Evolutionary conservation across 1,140 invertebrate genomes (phyloP), one percentile per base, ranked within the genome.

Genomic region (Triops cancriformis): DNA sequence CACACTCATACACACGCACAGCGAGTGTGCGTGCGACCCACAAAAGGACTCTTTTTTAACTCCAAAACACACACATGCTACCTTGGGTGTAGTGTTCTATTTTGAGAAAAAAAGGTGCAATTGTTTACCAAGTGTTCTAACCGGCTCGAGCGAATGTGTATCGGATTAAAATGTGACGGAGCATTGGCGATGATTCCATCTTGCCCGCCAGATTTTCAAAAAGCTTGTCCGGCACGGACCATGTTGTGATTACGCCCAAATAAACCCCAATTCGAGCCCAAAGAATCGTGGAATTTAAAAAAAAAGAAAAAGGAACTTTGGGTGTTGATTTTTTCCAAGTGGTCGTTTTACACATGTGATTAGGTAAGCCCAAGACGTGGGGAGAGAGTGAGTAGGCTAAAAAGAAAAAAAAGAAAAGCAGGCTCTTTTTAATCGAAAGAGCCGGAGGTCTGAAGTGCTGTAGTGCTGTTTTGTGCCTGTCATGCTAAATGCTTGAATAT

Each of bases 401-500:
- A n/a, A n/a, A n/a, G n/a, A n/a, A n/a, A n/a, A n/a, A n/a, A 18
- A 64, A 64, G 2, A 64, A 64, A 64, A 23, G 51, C 51, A 64
- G 6, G 51, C 23, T 64, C 51, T 64, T 64, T 23, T 23, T 7
- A 64, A 64, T 23, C 51, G 51, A 64, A 64, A 64, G 51, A 64
- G 51, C 51, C 51, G 51, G 51, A 64, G 51, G 51, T 64, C 2
- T 64, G n/a, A 64, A 64, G 51, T 64, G 51, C n/a, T 23, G 31
- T 37, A 64, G 51, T 64, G 51, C 51, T 64, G 51, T 64, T 64
- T 64, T 64, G 51, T 64, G 51, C 51, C 51, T 23, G 51, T 64
- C 51, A 64, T 64, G 51, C 51, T 64, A 64, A 64, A 64, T 64
- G 23, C 51, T 64, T 64, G 51, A 64, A 64, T 64, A 64, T 64